Evolutionary conservation across 2,888 invertebrate genomes (phyloP), one percentile per base, ranked within the genome.

Genomic region (Noctua janthina): DNA sequence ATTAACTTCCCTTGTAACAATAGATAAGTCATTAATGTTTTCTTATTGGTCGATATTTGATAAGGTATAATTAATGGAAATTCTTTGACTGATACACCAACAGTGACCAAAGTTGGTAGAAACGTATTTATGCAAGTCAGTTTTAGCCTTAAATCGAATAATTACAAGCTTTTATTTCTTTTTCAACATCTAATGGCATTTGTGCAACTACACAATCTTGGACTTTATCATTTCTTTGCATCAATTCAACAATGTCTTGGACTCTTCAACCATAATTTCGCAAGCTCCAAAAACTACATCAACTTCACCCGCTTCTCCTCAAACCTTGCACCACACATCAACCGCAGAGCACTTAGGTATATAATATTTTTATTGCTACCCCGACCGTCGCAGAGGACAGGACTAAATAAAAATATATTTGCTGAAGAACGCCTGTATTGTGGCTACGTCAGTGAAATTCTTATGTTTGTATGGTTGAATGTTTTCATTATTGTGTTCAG

Each of bases 321-420:
- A 0, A n/a, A 6, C 0, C 66, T 86, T 82, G 72, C 5, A 66
- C 74, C 78, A 68, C 64, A 76, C 83, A 71, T 70, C 78, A 83
- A 87, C 89, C 86, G 88, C 88, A 89, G 73, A 89, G 89, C 91
- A 91, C 90, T 91, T 91, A 90, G 87, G 87, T 93, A 94, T 94
- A 95, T 94, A 95, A 96, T 96, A 96, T 96, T 96, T 96, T 96
- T 96, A 96, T 95, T 94, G 93, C 92, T 91, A 91, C 79, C 93
- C 93, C 92, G 92, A 92, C 93, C 93, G 93, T 84, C 92, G 92
- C 92, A 90, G 92, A 93, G 93, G 93, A 93, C 94, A 93, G 92
- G 91, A 92, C 95, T 95, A 95, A 96, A 96, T 95, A 96, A 96
- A 90, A 96, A 96, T 96, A 96, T 95, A 94, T 90, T 93, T 90